Evolutionary conservation across 2,888 invertebrate genomes (phyloP).

Genomic region (Abscondita cerata): DNA sequence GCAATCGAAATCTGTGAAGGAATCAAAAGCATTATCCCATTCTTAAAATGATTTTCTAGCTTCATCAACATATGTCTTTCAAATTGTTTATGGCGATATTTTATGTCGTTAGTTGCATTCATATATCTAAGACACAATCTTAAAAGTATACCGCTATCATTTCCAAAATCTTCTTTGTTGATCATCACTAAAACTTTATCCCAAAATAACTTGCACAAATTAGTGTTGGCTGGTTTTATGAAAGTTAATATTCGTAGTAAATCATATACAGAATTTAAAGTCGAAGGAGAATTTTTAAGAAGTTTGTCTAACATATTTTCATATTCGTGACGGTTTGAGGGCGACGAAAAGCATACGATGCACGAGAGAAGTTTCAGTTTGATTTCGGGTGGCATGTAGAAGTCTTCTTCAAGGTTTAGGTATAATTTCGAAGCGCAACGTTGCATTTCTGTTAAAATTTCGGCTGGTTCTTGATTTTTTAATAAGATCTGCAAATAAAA

Average conservation of each 20-base stretch:
- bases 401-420: conserved; percentile 50
- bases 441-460: conserved; percentile 57
- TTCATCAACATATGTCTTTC: conserved; percentile 58
- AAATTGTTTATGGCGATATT: conserved; percentile 60
- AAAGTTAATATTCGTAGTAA: conserved; percentile 59
- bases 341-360: conserved; percentile 58
- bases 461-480: conserved; percentile 62
- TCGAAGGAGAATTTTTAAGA: conserved; percentile 48
- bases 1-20: conserved; percentile 57
- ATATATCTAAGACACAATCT: conserved; percentile 62
- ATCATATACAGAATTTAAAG: conserved; percentile 50
- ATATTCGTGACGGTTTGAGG: conserved; percentile 57
- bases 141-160: conserved; percentile 49
- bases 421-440: conserved; percentile 55
- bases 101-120: conserved; percentile 62
- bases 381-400: conserved; percentile 37
- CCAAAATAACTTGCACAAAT: conserved; percentile 61
- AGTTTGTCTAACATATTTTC: conserved; percentile 53
- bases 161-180: conserved; percentile 43
- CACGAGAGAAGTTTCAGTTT: conserved; percentile 57
- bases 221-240: conserved; percentile 59
- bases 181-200: conserved; percentile 54
- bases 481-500: conserved; percentile 54
- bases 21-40: conserved; percentile 52
- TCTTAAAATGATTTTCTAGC: conserved; percentile 54